phyloP scores from a whole-genome alignment of 2,797 vertebrate species.

The Spinus pinus region DNA sequence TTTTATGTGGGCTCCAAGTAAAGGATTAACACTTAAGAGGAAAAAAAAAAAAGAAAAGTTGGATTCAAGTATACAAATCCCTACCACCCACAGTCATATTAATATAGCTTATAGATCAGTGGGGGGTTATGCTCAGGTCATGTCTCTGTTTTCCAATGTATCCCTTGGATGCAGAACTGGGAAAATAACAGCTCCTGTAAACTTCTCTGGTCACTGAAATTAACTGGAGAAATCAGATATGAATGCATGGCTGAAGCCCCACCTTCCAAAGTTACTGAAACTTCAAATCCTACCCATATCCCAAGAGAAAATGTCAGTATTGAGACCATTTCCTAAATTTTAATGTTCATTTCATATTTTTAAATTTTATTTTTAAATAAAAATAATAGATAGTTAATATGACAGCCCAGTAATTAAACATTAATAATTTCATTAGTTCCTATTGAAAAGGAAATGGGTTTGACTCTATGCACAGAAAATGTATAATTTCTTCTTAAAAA shows the following conservation, averaged over 20 bases:
- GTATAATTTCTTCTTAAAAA: slow-evolving; percentile 33
- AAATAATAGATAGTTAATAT: slow-evolving; percentile 52
- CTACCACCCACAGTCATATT: background rate
- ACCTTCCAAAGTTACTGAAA: background rate
- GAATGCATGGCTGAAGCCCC: background rate
- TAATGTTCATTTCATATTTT: slow-evolving; percentile 8
- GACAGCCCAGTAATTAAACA: slow-evolving; percentile 56
- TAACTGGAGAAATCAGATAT: background rate
- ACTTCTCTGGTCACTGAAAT: background rate
- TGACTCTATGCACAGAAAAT: background rate
- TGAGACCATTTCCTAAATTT: slow-evolving; percentile 22
- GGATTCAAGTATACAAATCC: background rate
- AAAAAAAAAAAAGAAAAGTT: background rate
- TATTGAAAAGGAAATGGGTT: slow-evolving; percentile 67
- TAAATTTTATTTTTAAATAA: slow-evolving; percentile 42
- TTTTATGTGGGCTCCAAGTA: background rate
- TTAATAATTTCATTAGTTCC: slow-evolving; percentile 5
- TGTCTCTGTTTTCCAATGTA: background rate
- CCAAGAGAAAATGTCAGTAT: background rate
- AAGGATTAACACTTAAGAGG: background rate
- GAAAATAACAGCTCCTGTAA: background rate
- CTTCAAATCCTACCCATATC: background rate
- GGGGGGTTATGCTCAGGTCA: background rate
- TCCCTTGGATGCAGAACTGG: background rate
- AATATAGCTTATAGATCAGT: background rate